phyloP scores from a whole-genome alignment of 2,113 vertebrate genomes.

The Heterotis niloticus region DNA sequence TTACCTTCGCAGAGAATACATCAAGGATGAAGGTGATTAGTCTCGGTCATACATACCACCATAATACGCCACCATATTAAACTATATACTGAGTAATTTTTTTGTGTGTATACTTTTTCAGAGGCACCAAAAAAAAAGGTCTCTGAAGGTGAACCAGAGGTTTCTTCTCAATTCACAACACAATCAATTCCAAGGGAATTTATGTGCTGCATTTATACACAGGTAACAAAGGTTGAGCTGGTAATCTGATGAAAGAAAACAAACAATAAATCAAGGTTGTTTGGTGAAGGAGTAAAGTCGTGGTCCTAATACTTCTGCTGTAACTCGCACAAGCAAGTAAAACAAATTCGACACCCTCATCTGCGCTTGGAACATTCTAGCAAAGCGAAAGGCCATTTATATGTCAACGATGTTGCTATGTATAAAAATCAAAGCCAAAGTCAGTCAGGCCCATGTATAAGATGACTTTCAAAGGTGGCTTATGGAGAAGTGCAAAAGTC shows the following conservation, averaged over 20 bases:
- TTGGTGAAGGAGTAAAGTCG: constrained; percentile 31
- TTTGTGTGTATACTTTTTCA: too few species aligned
- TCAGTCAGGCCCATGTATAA: background rate
- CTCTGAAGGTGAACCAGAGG: constrained; percentile 46
- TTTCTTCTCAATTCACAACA: constrained; percentile 42
- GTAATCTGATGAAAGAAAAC: constrained; percentile 52
- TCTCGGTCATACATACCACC: too few species aligned
- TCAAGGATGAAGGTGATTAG: too few species aligned
- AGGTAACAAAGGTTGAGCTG: constrained; percentile 47
- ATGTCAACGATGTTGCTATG: constrained; percentile 37
- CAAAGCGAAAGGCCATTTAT: background rate
- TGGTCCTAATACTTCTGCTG: constrained; percentile 20
- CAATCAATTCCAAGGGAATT: constrained; percentile 55
- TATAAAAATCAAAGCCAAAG: constrained; percentile 15
- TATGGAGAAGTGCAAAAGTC: background rate
- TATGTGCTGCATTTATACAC: constrained; percentile 46
- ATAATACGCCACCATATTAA: too few species aligned
- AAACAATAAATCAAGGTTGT: constrained; percentile 60
- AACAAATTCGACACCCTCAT: constrained; percentile 33
- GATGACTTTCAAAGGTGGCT: background rate
- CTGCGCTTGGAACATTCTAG: constrained; percentile 20
- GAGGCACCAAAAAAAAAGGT: constrained; percentile 43
- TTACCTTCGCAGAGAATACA: too few species aligned
- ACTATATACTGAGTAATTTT: too few species aligned
- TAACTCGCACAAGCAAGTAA: constrained; percentile 19